These are phyloP conservation scores for Scomber colias DNA, from an alignment of 2,113 vertebrate species.

Conservation along the genomic window DNA sequence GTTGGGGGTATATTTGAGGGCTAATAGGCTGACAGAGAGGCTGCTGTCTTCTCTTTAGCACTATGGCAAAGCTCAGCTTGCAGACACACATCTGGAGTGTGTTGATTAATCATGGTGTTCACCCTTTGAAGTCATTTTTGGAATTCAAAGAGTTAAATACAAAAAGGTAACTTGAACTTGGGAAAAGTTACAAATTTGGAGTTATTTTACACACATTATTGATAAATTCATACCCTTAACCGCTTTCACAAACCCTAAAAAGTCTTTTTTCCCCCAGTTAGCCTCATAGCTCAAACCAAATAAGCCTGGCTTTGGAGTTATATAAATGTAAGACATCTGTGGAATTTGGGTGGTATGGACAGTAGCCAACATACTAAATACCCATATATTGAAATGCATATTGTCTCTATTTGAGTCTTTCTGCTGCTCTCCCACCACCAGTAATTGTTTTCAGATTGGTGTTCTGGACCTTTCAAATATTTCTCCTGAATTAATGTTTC, in stretches of 20 bases:
- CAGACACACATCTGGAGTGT: constrained; percentile 56
- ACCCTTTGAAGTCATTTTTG: constrained; percentile 27
- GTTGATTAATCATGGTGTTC: constrained; percentile 43
- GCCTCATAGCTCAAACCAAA: constrained; percentile 14
- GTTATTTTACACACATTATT: constrained; percentile 13
- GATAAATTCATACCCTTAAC: not conserved
- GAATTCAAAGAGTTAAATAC: constrained; percentile 34
- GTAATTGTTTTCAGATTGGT: constrained; percentile 76
- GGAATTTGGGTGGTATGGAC: constrained; percentile 41
- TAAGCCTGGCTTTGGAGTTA: constrained; percentile 18
- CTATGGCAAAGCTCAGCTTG: constrained; percentile 1
- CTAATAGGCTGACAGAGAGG: constrained; percentile 27
- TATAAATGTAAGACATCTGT: constrained; percentile 32
- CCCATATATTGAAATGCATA: constrained; percentile 41
- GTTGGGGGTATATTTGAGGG: constrained; percentile 11
- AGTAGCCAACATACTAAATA: constrained; percentile 42
- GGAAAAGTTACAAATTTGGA: constrained; percentile 20
- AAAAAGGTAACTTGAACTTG: constrained; percentile 18
- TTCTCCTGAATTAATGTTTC: constrained; percentile 61
- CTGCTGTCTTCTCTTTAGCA: constrained; percentile 18
- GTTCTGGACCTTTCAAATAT: constrained; percentile 37
- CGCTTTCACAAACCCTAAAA: not conserved
- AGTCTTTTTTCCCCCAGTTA: constrained; percentile 7
- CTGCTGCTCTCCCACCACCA: not conserved
- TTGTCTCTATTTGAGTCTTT: constrained; percentile 32